Evolutionary conservation across 2,888 invertebrate genomes (phyloP).

Genomic region (Drosophila pegasa): DNA sequence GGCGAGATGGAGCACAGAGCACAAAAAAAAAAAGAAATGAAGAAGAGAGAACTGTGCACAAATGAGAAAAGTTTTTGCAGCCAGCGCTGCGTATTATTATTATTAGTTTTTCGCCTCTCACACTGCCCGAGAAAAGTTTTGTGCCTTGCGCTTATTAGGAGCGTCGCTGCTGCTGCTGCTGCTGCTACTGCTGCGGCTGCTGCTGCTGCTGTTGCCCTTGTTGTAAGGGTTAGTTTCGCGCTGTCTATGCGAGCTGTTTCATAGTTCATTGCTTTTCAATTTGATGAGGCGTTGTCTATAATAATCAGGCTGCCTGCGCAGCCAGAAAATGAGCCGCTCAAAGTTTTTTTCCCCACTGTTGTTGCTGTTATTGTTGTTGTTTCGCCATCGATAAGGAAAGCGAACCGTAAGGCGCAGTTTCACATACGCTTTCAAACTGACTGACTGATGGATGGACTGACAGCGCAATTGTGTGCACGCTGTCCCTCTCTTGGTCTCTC

Average conservation of each 20-base stretch:
- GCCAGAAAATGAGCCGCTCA: constrained; percentile 62
- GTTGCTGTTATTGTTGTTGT: constrained; percentile 25
- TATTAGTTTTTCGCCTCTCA: constrained; percentile 70
- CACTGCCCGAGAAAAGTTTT: constrained; percentile 49
- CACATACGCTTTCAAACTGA: constrained; percentile 43
- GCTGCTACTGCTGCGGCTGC: background rate
- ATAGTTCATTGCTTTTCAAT: constrained; percentile 84
- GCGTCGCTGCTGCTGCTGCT: constrained; percentile 7
- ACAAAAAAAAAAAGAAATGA: constrained; percentile 7
- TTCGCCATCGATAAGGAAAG: constrained; percentile 34
- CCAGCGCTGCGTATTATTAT: constrained; percentile 71
- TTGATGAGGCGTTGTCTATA: constrained; percentile 83
- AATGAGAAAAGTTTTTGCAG: constrained; percentile 78
- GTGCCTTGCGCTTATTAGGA: constrained; percentile 54
- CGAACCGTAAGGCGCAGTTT: constrained; percentile 13
- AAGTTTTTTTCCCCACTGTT: constrained; percentile 58
- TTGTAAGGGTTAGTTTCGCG: constrained; percentile 40
- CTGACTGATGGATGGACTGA: constrained; percentile 42
- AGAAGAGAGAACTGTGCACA: constrained; percentile 44
- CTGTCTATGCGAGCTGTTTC: constrained; percentile 63
- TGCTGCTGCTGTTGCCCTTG: constrained; percentile 20
- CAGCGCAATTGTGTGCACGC: constrained; percentile 35
- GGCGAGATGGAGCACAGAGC: no score
- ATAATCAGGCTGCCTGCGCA: constrained; percentile 73
- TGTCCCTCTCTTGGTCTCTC: background rate